Percentiles rank a stretch among this genome's conserved stretches.
Conservation (phyloP, 2,797 vertebrate genomes). For the Hippoglossus hippoglossus region DNA sequence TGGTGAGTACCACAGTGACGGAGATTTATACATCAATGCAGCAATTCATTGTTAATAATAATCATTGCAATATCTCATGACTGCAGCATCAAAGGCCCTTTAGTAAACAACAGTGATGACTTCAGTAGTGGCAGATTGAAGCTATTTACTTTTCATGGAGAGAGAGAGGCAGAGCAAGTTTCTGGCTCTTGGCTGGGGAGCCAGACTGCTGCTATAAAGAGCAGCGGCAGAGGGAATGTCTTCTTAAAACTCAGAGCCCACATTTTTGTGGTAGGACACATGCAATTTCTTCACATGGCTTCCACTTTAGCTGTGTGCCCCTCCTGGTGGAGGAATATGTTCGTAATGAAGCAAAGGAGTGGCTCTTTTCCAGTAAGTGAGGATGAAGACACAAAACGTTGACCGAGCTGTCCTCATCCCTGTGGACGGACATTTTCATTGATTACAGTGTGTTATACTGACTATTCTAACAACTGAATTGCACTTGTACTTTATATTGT, state of each 20-base stretch:
- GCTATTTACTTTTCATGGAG: slow-evolving; percentile 78
- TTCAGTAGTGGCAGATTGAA: slow-evolving; percentile 81
- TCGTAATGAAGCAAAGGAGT: slow-evolving; percentile 41
- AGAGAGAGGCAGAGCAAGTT: slow-evolving; percentile 59
- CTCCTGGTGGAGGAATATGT: slow-evolving; percentile 73
- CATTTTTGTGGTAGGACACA: slow-evolving; percentile 85
- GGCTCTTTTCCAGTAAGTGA: slow-evolving; percentile 42
- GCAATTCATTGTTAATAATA: slow-evolving; percentile 44
- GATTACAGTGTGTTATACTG: neutral
- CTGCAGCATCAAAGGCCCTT: slow-evolving; percentile 61
- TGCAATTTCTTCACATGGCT: slow-evolving; percentile 81
- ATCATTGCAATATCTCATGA: slow-evolving; percentile 58
- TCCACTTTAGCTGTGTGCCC: slow-evolving; percentile 73
- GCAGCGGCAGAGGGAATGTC: slow-evolving; percentile 78
- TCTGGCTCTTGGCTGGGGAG: slow-evolving; percentile 74
- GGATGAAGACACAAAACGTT: slow-evolving; percentile 15
- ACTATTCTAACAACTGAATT: neutral
- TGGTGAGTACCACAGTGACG: slow-evolving; percentile 86
- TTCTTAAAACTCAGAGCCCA: slow-evolving; percentile 80
- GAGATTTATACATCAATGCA: neutral
- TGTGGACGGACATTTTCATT: neutral
- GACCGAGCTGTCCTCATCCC: slow-evolving; percentile 3
- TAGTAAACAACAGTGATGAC: slow-evolving; percentile 71
- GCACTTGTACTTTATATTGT: neutral
- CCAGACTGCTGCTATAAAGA: slow-evolving; percentile 83